phyloP scores from a whole-genome alignment of 2,113 vertebrate genomes.

The Emydocephalus ijimae region DNA sequence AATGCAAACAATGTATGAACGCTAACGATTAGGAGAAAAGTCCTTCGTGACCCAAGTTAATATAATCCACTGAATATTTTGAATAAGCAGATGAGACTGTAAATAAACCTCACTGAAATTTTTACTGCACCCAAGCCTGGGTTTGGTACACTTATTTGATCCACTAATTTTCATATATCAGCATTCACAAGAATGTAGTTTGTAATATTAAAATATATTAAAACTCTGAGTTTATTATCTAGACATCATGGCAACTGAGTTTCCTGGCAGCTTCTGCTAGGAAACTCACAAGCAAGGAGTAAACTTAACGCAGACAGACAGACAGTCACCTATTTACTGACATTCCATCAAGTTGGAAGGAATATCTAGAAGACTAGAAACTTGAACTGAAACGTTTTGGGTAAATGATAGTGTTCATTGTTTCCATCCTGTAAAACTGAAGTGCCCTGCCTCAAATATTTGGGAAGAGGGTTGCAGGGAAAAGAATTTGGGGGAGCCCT shows the following conservation, averaged over 20 bases:
- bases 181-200: not conserved
- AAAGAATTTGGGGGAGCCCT: not conserved
- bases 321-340: not conserved
- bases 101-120: not conserved
- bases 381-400: not conserved
- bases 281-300: not conserved
- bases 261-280: not conserved
- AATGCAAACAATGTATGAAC: not conserved
- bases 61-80: not conserved
- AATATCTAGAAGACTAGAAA: not conserved
- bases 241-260: not conserved
- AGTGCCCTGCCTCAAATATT: not conserved
- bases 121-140: not conserved
- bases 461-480: not conserved
- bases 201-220: not conserved
- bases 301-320: not conserved
- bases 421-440: not conserved
- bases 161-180: not conserved
- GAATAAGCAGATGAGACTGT: not conserved
- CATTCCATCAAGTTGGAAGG: not conserved
- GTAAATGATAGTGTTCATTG: not conserved
- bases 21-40: not conserved
- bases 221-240: not conserved
- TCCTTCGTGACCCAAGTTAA: not conserved
- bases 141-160: too few species aligned